Conservation (phyloP, 2,888 invertebrate species). For the Hanleya hanleyi region DNA sequence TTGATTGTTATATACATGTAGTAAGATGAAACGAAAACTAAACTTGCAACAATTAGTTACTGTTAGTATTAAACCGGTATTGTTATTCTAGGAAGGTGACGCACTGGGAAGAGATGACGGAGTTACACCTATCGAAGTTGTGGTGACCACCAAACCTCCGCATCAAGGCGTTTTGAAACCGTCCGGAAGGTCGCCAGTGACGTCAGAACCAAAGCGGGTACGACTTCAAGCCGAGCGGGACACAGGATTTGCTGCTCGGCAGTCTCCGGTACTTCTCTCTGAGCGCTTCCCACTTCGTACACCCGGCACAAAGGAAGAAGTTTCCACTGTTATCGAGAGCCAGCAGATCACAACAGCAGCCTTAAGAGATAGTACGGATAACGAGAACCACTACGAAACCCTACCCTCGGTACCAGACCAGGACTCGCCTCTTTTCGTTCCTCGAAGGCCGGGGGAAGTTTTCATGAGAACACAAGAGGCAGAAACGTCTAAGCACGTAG, state of each 20-base stretch:
- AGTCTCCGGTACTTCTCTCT: background rate
- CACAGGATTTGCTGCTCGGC: background rate
- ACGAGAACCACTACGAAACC: background rate
- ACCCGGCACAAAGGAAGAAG: background rate
- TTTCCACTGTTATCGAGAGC: no score
- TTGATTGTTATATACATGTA: no score
- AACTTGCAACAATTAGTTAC: no score
- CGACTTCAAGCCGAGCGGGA: constrained; percentile 1
- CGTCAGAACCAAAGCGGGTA: background rate
- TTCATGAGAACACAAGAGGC: background rate
- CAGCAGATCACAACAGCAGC: background rate
- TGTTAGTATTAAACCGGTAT: no score
- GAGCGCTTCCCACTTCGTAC: background rate
- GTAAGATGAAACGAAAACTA: no score
- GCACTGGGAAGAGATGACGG: background rate
- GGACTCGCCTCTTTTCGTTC: background rate
- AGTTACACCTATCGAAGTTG: background rate
- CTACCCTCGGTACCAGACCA: background rate
- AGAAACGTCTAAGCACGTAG: background rate
- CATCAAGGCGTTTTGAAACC: background rate
- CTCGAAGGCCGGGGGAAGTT: background rate
- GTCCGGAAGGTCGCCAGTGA: background rate
- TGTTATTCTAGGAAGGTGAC: background rate
- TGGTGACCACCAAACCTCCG: background rate
- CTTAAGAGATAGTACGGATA: background rate